Evolutionary conservation across 2,888 invertebrate species (phyloP).

Genomic region (Caenorhabditis sp.): DNA sequence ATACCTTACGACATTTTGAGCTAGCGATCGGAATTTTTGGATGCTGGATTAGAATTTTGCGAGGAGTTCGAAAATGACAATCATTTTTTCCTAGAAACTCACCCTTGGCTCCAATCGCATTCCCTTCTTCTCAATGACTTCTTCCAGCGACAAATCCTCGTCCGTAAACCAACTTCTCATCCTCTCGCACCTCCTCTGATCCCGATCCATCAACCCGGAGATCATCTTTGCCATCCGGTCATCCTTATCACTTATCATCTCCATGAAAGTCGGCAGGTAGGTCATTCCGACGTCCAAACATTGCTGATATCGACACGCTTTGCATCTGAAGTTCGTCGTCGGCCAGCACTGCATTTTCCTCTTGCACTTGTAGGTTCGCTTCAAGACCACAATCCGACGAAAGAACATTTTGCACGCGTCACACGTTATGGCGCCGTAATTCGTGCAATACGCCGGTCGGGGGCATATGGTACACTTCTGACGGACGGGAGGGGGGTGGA

Average conservation of each 20-base stretch:
- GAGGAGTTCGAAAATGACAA: too few species aligned
- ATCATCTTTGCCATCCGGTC: background rate
- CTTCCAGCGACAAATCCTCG: conserved; percentile 16
- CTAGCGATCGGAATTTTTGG: too few species aligned
- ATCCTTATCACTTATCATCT: conserved; percentile 9
- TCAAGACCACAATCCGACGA: conserved; percentile 15
- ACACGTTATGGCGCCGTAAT: conserved; percentile 29
- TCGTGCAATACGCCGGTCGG: conserved; percentile 16
- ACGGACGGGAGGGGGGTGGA: background rate
- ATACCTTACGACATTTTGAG: too few species aligned
- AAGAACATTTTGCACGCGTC: conserved; percentile 48
- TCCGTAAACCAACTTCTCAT: conserved; percentile 26
- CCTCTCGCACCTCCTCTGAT: conserved; percentile 12
- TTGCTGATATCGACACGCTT: conserved; percentile 27
- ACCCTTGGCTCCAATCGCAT: conserved; percentile 29
- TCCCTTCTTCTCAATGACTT: conserved; percentile 15
- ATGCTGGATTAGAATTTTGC: too few species aligned
- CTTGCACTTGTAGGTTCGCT: conserved; percentile 27
- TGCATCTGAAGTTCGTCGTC: conserved; percentile 17
- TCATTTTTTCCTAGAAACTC: too few species aligned
- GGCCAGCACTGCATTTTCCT: background rate
- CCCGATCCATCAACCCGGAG: conserved; percentile 3
- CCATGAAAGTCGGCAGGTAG: conserved; percentile 12
- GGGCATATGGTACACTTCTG: conserved; percentile 21
- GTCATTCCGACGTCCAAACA: conserved; percentile 30